Evolutionary conservation across 2,113 vertebrate genomes (phyloP).

Genomic region (Ia io): DNA sequence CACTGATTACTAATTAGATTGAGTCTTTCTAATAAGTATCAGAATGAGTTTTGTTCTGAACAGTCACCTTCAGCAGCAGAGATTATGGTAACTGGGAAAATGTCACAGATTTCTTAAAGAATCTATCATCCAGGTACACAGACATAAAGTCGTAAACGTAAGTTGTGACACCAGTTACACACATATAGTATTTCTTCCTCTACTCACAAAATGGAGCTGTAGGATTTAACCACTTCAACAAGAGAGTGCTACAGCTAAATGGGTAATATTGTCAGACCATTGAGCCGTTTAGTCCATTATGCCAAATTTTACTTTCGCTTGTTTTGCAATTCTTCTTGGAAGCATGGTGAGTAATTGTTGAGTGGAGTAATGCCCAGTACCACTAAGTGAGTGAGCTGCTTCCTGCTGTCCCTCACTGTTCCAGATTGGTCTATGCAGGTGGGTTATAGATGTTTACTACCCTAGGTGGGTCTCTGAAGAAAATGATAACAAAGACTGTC

Average conservation of each 20-base stretch:
- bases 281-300: neutral
- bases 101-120: neutral
- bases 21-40: conserved; percentile 1
- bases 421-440: neutral
- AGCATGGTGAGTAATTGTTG: neutral
- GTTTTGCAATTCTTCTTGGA: neutral
- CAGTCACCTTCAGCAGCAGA: neutral
- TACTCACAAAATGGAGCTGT: neutral
- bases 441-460: neutral
- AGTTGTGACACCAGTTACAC: neutral
- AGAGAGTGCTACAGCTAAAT: neutral
- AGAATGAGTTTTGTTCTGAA: neutral
- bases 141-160: neutral
- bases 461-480: neutral
- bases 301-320: neutral
- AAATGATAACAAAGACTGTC: neutral
- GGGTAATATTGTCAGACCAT: neutral
- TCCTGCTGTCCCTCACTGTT: neutral
- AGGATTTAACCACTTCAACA: neutral
- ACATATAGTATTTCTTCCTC: neutral
- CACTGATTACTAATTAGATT: neutral
- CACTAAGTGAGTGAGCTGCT: neutral
- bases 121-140: neutral
- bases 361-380: accelerated
- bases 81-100: neutral